Evolutionary conservation across 2,797 vertebrate genomes (phyloP).

Genomic region (Tolypeutes matacus): DNA sequence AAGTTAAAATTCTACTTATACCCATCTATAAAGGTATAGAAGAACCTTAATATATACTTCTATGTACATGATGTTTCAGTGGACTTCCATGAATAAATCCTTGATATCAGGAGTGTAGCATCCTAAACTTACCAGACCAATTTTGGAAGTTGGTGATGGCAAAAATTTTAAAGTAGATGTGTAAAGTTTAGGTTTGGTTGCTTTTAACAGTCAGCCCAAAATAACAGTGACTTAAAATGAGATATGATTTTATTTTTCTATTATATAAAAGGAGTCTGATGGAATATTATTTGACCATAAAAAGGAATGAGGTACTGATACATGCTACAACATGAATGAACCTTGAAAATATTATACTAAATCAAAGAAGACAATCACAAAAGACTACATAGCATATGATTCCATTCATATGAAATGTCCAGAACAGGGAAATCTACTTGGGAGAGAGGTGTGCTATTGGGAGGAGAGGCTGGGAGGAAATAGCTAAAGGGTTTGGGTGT

Average conservation of each 20-base stretch:
- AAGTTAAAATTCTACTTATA: slow-evolving; percentile 18
- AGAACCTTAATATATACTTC: background rate
- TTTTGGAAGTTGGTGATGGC: slow-evolving; percentile 13
- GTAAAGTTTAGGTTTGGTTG: background rate
- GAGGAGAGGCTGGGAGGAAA: no score
- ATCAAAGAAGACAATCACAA: no score
- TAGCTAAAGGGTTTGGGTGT: no score
- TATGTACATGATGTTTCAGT: background rate
- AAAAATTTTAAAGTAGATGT: slow-evolving; percentile 36
- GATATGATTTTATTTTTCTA: background rate
- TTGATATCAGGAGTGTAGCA: background rate
- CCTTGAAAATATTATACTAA: no score
- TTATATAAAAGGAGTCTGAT: slow-evolving; percentile 18
- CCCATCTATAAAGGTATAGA: background rate
- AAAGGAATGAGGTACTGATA: no score
- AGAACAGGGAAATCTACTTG: no score
- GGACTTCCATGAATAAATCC: background rate
- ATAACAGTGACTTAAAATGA: slow-evolving; percentile 5
- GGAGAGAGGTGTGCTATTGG: no score
- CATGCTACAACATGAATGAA: no score
- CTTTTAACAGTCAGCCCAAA: background rate
- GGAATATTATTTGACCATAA: no score
- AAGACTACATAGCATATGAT: no score
- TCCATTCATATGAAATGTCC: no score
- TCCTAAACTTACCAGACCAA: background rate